These are phyloP conservation scores for Tetragonula clypearis DNA, from an alignment of 1,140 invertebrate genomes.

Conservation along the genomic window DNA sequence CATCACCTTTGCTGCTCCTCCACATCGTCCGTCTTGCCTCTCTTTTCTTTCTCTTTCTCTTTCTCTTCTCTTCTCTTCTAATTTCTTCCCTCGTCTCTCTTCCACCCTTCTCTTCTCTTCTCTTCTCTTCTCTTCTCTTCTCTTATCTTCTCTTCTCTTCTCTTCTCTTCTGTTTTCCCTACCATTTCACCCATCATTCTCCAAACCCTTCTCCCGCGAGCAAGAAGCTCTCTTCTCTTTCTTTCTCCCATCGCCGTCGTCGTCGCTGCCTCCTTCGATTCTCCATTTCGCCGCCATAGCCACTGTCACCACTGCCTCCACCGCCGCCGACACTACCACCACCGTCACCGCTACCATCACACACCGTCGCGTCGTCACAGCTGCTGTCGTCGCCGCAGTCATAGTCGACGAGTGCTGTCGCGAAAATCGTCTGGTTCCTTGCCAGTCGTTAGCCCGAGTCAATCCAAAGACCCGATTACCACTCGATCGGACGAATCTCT, in stretches of 20 bases:
- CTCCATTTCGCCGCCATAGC: constrained; percentile 13
- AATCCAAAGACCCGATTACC: not conserved
- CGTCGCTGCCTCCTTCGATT: no score
- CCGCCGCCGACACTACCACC: constrained; percentile 4
- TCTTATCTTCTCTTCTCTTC: no score
- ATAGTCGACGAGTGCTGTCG: constrained; percentile 39
- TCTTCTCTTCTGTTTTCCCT: not conserved
- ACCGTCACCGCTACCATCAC: not conserved
- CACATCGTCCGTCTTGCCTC: constrained; percentile 16
- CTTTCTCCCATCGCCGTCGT: not conserved
- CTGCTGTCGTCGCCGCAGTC: constrained; percentile 42
- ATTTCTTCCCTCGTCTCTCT: not conserved
- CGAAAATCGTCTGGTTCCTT: constrained; percentile 43
- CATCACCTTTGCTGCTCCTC: constrained; percentile 2
- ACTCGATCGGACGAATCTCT: constrained; percentile 6
- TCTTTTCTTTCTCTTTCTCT: not conserved
- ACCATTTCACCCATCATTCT: not conserved
- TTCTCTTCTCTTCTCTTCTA: no score
- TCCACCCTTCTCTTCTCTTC: not conserved
- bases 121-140: not conserved
- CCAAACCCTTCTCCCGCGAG: constrained; percentile 33
- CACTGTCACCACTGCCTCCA: constrained; percentile 8
- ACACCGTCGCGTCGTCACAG: not conserved
- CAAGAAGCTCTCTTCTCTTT: constrained; percentile 20
- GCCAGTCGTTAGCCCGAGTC: not conserved